These are phyloP conservation scores for Melanerpes aurifrons DNA, from an alignment of 2,113 vertebrate species.

Conservation along the genomic window DNA sequence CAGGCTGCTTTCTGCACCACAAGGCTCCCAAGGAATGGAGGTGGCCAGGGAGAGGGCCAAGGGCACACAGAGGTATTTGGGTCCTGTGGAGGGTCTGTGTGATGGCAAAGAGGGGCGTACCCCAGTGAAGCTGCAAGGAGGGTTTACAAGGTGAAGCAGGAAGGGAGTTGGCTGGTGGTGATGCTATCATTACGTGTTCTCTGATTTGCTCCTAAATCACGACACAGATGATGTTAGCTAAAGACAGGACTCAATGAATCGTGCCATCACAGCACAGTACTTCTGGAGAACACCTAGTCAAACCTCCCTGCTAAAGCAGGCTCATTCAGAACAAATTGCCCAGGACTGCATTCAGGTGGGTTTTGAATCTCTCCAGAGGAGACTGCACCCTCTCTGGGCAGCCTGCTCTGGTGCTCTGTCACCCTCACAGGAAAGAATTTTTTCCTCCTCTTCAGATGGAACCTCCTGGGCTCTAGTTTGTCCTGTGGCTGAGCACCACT, in stretches of 20 bases:
- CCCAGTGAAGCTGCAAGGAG: neutral
- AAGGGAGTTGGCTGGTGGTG: neutral
- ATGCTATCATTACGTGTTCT: fast-evolving
- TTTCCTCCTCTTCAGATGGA: too few relatives aligned
- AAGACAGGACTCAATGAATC: neutral
- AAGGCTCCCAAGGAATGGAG: neutral
- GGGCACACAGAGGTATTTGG: neutral
- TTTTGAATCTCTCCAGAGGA: too few relatives aligned
- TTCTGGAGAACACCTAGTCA: too few relatives aligned
- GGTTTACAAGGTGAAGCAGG: neutral
- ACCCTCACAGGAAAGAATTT: too few relatives aligned
- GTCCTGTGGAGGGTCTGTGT: neutral
- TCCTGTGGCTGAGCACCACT: too few relatives aligned
- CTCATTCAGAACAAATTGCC: too few relatives aligned
- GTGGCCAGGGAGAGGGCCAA: neutral
- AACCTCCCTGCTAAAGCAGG: too few relatives aligned
- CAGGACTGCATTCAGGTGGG: too few relatives aligned
- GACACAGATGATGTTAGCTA: neutral
- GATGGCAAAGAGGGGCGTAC: neutral
- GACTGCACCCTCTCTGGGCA: too few relatives aligned
- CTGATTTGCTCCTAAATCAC: neutral
- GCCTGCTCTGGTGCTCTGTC: too few relatives aligned
- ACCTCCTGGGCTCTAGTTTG: too few relatives aligned
- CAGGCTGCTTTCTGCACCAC: neutral
- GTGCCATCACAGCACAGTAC: too few relatives aligned